Percentiles rank a stretch among this genome's conserved stretches.
Evolutionary conservation across 64 coral and sea anemone genomes (phyloP).

Genomic region (Porites australiensis): DNA sequence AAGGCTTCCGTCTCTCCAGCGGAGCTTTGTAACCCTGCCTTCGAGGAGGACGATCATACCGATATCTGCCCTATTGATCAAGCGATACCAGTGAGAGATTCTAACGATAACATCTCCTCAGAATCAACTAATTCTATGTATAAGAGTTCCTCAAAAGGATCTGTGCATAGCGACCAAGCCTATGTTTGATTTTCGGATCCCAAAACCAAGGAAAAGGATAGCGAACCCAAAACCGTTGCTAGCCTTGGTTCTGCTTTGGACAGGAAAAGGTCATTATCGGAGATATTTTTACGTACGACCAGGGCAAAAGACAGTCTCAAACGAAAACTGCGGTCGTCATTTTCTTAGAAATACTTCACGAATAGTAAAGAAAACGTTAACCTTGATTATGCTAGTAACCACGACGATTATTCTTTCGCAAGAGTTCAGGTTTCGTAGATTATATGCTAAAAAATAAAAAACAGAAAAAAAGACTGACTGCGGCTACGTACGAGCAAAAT

Average conservation of each 20-base stretch:
- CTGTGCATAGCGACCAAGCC: not conserved
- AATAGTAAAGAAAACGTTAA: too few relatives aligned
- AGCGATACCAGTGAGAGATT: not conserved
- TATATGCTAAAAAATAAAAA: too few relatives aligned
- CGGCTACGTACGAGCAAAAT: too few relatives aligned
- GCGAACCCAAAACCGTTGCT: not conserved
- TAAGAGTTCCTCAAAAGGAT: not conserved
- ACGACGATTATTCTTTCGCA: too few relatives aligned
- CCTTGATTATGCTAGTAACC: too few relatives aligned
- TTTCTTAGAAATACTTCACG: not conserved
- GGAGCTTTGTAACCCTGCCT: too few relatives aligned
- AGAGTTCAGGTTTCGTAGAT: too few relatives aligned
- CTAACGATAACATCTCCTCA: not conserved
- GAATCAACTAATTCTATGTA: not conserved
- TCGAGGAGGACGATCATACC: not conserved
- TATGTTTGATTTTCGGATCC: not conserved
- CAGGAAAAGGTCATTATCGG: not conserved
- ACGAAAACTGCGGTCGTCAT: not conserved
- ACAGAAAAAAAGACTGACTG: too few relatives aligned
- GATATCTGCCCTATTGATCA: constrained; percentile 12
- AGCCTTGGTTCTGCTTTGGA: not conserved
- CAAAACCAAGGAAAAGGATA: not conserved
- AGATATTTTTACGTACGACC: not conserved
- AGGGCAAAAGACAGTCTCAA: not conserved
- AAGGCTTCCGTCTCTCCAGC: too few relatives aligned